Evolutionary conservation across 2,888 invertebrate species (phyloP), one percentile per base, ranked within the genome.

Genomic region (Sinhomidia bicolor): DNA sequence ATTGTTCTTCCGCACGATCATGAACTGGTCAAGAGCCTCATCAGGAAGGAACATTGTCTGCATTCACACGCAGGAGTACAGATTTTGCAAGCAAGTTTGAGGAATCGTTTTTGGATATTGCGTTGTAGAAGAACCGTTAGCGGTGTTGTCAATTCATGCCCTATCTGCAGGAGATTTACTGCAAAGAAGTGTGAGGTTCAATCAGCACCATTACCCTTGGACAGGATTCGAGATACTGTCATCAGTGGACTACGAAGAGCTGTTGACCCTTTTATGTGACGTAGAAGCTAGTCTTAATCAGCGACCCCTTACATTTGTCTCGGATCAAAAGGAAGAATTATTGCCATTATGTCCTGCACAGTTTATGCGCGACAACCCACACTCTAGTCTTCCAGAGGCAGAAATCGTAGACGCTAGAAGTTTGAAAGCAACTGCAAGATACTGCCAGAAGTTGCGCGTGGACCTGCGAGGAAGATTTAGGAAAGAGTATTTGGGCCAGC

Each of bases 121-220:
- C 23, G 44, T n/a, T 26, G 17, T 7, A 29, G 80, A 7, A 60
- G 36, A 29, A n/a, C 81, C 1, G 32, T 86, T 2, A 23, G 36
- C n/a, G 29, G 14, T 0, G 80, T 81, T 0, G 26, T 86, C 23
- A 7, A n/a, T n/a, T 14, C 91, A 91, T 20, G 68, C 71, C 6
- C 83, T 86, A 32, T 92, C 93, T 91, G 93, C 93, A 78, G 88
- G 92, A 6, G 89, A 80, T n/a, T 54, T 14, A 12, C 5, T 1
- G 36, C 80, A 7, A 80, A 74, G 20, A 1, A 32, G 1, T 23
- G 23, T 10, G 23, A 26, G 1, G 26, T 57, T 1, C 26, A 10
- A 9, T 10, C 7, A 4, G 44, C 86, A n/a, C 71, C 80, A 4
- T 60, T 86, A 10, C 86, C 80, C 0, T 90, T 95, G 95, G 91